Evolutionary conservation across 2,888 invertebrate species (phyloP).

Genomic region (Steinernema carpocapsae): DNA sequence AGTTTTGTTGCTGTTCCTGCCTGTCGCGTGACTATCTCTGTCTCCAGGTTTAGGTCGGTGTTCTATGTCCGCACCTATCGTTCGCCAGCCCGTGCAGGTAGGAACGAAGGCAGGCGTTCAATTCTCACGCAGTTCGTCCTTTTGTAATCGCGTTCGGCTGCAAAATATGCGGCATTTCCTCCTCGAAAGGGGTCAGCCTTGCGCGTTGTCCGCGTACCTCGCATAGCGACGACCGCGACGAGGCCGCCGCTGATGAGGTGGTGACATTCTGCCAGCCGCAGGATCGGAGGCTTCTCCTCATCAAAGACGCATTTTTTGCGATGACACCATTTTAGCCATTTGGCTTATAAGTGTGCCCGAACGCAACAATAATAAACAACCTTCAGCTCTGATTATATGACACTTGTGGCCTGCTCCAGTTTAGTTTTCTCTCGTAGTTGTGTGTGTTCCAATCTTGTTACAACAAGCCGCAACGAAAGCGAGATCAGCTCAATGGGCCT

Average conservation of each 20-base stretch:
- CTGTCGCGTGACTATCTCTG: not conserved
- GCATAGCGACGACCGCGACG: not conserved
- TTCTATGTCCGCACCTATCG: too few relatives aligned
- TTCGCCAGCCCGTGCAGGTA: too few relatives aligned
- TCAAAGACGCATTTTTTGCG: too few relatives aligned
- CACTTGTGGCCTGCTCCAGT: constrained; percentile 30
- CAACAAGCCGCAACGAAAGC: constrained; percentile 2
- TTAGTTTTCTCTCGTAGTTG: not conserved
- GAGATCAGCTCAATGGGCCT: not conserved
- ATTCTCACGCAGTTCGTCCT: not conserved
- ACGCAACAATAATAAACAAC: constrained; percentile 25
- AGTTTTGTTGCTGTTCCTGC: not conserved
- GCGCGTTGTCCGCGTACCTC: not conserved
- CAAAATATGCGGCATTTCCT: constrained; percentile 33
- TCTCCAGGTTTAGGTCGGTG: constrained; percentile 13
- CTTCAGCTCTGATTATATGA: not conserved
- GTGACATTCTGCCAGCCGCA: too few relatives aligned
- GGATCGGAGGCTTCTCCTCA: too few relatives aligned
- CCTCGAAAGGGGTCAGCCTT: constrained; percentile 15
- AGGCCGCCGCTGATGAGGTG: not conserved
- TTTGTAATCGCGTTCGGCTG: constrained; percentile 19
- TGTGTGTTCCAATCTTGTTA: constrained; percentile 24
- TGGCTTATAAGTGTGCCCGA: constrained; percentile 11
- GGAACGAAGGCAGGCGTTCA: not conserved
- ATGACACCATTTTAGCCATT: not conserved